Conservation (phyloP, 2,888 invertebrate species). For the Chouioia cunea region DNA sequence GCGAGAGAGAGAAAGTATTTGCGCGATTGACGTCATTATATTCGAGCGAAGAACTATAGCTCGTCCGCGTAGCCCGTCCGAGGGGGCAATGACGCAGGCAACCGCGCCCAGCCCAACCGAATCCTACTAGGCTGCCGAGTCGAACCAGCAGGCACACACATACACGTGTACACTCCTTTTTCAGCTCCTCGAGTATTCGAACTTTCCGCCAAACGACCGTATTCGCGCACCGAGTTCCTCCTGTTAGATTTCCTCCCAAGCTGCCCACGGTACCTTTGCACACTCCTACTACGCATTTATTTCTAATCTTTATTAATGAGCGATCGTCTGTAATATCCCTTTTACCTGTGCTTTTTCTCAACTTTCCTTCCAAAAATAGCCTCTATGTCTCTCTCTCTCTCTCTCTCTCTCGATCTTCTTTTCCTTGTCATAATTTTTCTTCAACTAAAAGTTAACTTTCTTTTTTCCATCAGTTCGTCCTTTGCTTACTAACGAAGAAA, state of each 20-base stretch:
- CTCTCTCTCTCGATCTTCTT: too few relatives aligned
- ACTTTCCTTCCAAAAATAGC: too few relatives aligned
- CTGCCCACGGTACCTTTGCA: too few relatives aligned
- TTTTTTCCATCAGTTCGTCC: too few relatives aligned
- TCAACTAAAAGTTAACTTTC: too few relatives aligned
- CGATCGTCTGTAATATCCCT: neutral
- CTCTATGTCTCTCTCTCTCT: too few relatives aligned
- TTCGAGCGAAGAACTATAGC: conserved; percentile 24
- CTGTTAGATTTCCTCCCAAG: too few relatives aligned
- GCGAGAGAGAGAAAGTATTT: too few relatives aligned
- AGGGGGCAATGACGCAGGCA: conserved; percentile 43
- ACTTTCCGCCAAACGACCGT: neutral
- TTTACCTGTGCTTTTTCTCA: neutral
- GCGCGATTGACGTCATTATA: conserved; percentile 32
- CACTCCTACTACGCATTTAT: conserved; percentile 1
- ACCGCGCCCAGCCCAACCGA: conserved; percentile 37
- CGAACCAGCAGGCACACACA: neutral
- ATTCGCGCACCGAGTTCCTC: too few relatives aligned
- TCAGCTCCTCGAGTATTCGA: conserved; percentile 2
- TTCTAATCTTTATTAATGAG: conserved; percentile 32
- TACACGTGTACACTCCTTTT: conserved; percentile 6
- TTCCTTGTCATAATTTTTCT: too few relatives aligned
- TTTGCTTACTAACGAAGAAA: too few relatives aligned
- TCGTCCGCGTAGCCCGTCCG: neutral
- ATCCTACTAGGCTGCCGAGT: neutral